Conservation (phyloP, 1,140 invertebrate genomes). For the Pararge aegeria region DNA sequence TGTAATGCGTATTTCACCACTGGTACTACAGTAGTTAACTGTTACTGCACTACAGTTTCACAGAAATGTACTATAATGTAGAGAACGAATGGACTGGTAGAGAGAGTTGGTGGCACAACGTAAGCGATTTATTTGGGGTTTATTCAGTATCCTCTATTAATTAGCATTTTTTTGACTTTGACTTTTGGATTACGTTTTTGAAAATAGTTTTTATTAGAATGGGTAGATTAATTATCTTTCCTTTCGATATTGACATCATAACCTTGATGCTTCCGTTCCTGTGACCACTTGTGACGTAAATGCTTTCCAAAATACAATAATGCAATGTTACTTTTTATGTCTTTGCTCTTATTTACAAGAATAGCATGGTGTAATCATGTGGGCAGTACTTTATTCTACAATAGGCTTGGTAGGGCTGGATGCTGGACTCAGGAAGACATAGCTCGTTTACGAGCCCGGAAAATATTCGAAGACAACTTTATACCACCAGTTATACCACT, state of each 20-base stretch:
- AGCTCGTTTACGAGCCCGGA: slow-evolving; percentile 66
- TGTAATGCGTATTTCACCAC: too few relatives aligned
- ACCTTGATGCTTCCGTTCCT: background rate
- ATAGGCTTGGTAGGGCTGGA: slow-evolving; percentile 35
- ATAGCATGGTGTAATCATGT: slow-evolving; percentile 40
- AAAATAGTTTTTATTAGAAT: background rate
- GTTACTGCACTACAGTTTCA: too few relatives aligned
- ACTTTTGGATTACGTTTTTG: too few relatives aligned
- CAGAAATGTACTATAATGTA: too few relatives aligned
- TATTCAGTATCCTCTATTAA: too few relatives aligned
- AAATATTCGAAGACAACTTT: slow-evolving; percentile 63
- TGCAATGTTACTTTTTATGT: slow-evolving; percentile 56
- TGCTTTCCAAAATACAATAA: slow-evolving; percentile 13
- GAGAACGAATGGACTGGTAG: too few relatives aligned
- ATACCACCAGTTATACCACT: slow-evolving; percentile 54
- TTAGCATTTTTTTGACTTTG: too few relatives aligned
- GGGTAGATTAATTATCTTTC: background rate
- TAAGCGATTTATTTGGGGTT: too few relatives aligned
- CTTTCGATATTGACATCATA: background rate
- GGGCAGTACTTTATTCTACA: slow-evolving; percentile 68
- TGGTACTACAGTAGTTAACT: too few relatives aligned
- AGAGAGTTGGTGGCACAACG: too few relatives aligned
- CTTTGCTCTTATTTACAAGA: slow-evolving; percentile 47
- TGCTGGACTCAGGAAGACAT: slow-evolving; percentile 77
- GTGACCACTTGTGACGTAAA: background rate